Evolutionary conservation across 2,888 invertebrate species (phyloP).

Genomic region (Timandra comae): DNA sequence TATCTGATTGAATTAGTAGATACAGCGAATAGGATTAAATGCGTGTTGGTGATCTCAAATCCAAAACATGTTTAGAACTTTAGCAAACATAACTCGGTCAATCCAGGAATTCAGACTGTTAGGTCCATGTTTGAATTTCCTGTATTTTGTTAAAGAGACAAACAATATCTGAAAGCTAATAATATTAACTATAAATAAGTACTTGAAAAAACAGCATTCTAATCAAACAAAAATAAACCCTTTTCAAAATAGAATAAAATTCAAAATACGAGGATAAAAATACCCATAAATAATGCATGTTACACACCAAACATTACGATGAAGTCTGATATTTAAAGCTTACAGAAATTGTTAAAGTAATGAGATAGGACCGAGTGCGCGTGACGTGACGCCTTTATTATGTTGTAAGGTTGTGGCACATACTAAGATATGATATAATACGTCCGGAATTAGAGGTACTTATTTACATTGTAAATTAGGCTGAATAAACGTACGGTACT

Average conservation of each 20-base stretch:
- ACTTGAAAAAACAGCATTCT: background rate
- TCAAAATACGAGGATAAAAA: background rate
- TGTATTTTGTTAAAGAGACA: slow-evolving; percentile 1
- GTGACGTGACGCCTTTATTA: slow-evolving; percentile 64
- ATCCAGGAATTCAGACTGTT: too few relatives aligned
- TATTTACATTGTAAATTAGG: too few relatives aligned
- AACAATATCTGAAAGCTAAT: background rate
- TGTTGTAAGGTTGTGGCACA: slow-evolving; percentile 25
- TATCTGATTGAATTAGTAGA: too few relatives aligned
- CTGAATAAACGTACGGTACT: too few relatives aligned
- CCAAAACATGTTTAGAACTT: too few relatives aligned
- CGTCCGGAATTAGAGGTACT: too few relatives aligned
- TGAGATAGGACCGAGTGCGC: slow-evolving; percentile 58
- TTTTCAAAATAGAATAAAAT: background rate
- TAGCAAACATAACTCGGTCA: background rate
- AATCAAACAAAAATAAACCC: background rate
- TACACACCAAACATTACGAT: slow-evolving; percentile 29
- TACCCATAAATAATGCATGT: slow-evolving; percentile 16
- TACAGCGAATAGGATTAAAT: too few relatives aligned
- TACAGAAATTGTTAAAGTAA: slow-evolving; percentile 63
- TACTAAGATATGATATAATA: slow-evolving; percentile 21
- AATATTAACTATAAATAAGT: background rate
- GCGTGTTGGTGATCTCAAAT: too few relatives aligned
- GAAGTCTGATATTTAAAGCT: slow-evolving; percentile 49
- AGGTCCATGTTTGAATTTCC: too few relatives aligned